phyloP scores from a whole-genome alignment of 2,888 invertebrate species.

The Drosophila parthenogenetica region DNA sequence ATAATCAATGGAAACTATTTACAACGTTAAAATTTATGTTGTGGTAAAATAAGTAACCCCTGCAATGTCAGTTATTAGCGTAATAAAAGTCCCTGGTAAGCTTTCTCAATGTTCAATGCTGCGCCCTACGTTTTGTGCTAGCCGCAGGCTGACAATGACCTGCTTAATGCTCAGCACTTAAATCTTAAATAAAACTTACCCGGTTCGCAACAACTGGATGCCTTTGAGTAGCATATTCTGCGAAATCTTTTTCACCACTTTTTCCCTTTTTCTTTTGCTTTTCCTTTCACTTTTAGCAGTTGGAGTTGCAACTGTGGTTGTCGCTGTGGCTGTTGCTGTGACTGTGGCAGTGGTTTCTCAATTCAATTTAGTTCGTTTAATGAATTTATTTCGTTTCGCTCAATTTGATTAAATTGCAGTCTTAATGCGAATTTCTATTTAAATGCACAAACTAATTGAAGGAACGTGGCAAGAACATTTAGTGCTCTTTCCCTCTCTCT shows the following conservation, averaged over 20 bases:
- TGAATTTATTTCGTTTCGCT: slow-evolving; percentile 67
- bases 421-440: slow-evolving; percentile 68
- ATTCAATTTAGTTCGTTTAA: slow-evolving; percentile 60
- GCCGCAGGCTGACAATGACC: slow-evolving; percentile 48
- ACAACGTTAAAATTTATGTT: slow-evolving; percentile 1
- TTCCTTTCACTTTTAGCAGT: slow-evolving; percentile 61
- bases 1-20: neutral
- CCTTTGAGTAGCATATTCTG: slow-evolving; percentile 72
- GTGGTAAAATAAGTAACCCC: slow-evolving; percentile 47
- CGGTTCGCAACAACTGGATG: slow-evolving; percentile 66
- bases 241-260: slow-evolving; percentile 7
- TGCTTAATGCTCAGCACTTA: slow-evolving; percentile 30
- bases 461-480: slow-evolving; percentile 26
- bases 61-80: slow-evolving; percentile 37
- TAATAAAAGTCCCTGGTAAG: slow-evolving; percentile 17
- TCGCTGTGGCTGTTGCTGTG: slow-evolving; percentile 32
- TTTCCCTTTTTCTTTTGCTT: slow-evolving; percentile 17
- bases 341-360: slow-evolving; percentile 50
- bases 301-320: slow-evolving; percentile 23
- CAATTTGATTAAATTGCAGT: slow-evolving; percentile 58
- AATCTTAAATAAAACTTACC: slow-evolving; percentile 59
- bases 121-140: slow-evolving; percentile 5
- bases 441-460: slow-evolving; percentile 56
- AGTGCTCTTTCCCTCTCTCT: neutral
- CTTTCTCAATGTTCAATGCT: slow-evolving; percentile 7